Conservation (phyloP, 2,797 vertebrate genomes). For the Esox lucius region DNA sequence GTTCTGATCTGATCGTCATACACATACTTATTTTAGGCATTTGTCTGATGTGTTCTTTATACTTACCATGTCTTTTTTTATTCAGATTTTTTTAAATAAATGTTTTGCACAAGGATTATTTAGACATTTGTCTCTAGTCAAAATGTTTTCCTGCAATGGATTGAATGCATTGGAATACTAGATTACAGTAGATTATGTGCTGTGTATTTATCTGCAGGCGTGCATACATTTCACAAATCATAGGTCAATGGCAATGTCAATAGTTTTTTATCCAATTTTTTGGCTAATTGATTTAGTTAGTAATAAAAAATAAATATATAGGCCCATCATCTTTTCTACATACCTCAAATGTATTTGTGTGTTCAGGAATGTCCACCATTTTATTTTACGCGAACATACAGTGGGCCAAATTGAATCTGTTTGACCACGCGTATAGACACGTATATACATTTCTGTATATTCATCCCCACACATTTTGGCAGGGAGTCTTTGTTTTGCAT, state of each 20-base stretch:
- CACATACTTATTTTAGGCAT: background rate
- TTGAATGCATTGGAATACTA: background rate
- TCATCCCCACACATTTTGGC: background rate
- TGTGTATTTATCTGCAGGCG: background rate
- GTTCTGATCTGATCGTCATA: background rate
- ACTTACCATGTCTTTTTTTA: background rate
- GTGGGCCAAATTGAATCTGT: too few relatives aligned
- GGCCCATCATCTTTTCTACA: too few relatives aligned
- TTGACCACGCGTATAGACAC: too few relatives aligned
- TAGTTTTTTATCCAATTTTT: too few relatives aligned
- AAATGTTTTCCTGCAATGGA: background rate
- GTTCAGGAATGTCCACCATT: too few relatives aligned
- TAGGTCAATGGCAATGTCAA: too few relatives aligned
- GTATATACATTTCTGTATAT: background rate
- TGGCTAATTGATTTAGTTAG: too few relatives aligned
- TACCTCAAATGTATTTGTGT: too few relatives aligned
- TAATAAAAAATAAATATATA: too few relatives aligned
- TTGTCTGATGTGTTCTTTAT: background rate
- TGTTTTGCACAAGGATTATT: background rate
- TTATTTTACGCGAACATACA: too few relatives aligned
- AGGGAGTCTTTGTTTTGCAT: background rate
- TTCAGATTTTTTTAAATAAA: background rate
- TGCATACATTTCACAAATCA: too few relatives aligned
- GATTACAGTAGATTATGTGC: conserved; percentile 10
- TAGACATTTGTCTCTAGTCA: background rate